Base-by-base conservation (phyloP, 2,888 invertebrate species). In the Rhingia campestris region DNA sequence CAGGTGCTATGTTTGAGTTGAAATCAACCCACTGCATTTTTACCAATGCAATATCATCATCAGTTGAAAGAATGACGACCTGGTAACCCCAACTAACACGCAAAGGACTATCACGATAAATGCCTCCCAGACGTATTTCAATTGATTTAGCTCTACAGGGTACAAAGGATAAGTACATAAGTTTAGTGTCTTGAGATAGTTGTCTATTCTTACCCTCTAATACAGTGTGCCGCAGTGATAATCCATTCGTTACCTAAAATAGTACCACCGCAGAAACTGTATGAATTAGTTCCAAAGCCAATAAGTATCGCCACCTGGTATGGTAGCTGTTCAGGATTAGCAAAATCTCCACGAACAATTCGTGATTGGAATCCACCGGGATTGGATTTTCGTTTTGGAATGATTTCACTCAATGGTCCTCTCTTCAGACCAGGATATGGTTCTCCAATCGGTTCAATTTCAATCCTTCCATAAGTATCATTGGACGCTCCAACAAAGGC, bases 161-260 rank as follows among this genome's bases (percentile, higher is more conserved):
- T 7, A 10, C 32, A 30, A 30, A 32, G 3, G n/a, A n/a, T n/a
- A n/a, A n/a, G 6, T 4, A 14, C 10, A 30, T 12, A 12, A 14
- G 6, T 1, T 51, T 4, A 12, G 39, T 39, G 6, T 9, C 12
- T 37, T 7, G 35, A 14, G 4, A 12, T 9, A 39, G 1, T 2
- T 14, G 12, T 49, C 22, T 2, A 6, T 37, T 37, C 88, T 89
- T 7, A 90, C 90, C 89, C 90, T 87, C 87, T 87, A 37, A 88
- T 88, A 81, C 91, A 91, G 75, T 91, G 91, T 3, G 89, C 91
- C 4, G 91, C 91, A 0, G 91, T 91, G 7, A 91, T 77, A 7
- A 91, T 86, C 91, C 91, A 91, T 54, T 90, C 88, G 1, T 87
- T 87, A 73, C 88, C 88, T 63, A 91, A 87, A 70, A 91, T 49